Conservation (phyloP, 2,888 invertebrate species). For the Sepiola atlantica region DNA sequence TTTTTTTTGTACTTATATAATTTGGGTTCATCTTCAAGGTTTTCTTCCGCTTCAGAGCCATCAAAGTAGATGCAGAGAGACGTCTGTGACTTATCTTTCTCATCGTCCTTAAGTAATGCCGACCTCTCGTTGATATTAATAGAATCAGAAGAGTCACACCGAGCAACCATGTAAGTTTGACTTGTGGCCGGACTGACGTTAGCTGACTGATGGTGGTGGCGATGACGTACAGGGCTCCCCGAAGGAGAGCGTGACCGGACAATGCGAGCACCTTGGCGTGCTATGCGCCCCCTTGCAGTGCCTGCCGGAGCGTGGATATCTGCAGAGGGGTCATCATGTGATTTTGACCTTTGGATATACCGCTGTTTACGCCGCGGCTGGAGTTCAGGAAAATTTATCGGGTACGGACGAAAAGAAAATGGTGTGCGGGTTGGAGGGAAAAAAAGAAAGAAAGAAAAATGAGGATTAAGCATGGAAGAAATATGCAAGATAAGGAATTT, state of each 20-base stretch:
- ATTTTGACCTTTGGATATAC: conserved; percentile 72
- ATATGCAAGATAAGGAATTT: not conserved
- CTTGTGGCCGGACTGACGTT: conserved; percentile 49
- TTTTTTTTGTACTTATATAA: conserved; percentile 43
- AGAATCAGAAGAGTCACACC: conserved; percentile 74
- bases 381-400: conserved; percentile 48
- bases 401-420: conserved; percentile 34
- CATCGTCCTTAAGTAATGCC: conserved; percentile 73
- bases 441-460: conserved; percentile 45
- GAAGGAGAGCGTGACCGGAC: conserved; percentile 71
- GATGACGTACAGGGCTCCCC: conserved; percentile 73
- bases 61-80: conserved; percentile 68
- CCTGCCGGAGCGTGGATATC: conserved; percentile 65
- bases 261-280: conserved; percentile 71
- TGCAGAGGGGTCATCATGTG: conserved; percentile 70
- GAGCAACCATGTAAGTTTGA: conserved; percentile 68
- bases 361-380: conserved; percentile 64
- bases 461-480: conserved; percentile 43
- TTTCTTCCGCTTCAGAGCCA: conserved; percentile 53
- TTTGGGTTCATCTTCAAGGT: conserved; percentile 45
- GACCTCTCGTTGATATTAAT: conserved; percentile 78
- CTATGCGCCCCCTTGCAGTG: conserved; percentile 68
- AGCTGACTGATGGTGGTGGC: conserved; percentile 37
- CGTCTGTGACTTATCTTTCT: conserved; percentile 62
- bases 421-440: not conserved